phyloP scores from a whole-genome alignment of 2,113 vertebrate genomes.

The Engystomops pustulosus region DNA sequence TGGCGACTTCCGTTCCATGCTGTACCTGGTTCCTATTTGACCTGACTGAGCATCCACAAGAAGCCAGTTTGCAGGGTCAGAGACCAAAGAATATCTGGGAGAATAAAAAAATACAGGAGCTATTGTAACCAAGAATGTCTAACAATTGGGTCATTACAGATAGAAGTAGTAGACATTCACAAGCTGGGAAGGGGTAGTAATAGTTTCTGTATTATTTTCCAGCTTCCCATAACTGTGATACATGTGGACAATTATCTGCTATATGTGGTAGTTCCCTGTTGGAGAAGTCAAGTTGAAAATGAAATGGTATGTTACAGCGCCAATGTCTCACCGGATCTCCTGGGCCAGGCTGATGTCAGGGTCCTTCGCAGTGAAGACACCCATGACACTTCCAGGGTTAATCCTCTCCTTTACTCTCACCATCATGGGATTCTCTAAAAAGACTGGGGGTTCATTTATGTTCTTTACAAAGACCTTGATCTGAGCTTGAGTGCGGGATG shows the following conservation, averaged over 20 bases:
- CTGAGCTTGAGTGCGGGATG: slow-evolving; percentile 72
- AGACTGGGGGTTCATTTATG: slow-evolving; percentile 85
- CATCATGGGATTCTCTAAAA: slow-evolving; percentile 80
- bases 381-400: slow-evolving; percentile 77
- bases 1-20: slow-evolving; percentile 79
- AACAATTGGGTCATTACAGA: no score
- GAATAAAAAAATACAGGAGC: background rate
- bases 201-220: no score
- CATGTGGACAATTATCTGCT: no score
- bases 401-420: slow-evolving; percentile 82
- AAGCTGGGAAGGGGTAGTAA: no score
- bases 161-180: no score
- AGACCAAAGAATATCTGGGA: slow-evolving; percentile 82
- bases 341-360: slow-evolving; percentile 77
- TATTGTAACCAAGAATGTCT: no score
- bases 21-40: slow-evolving; percentile 74
- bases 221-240: no score
- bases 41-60: slow-evolving; percentile 77
- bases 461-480: slow-evolving; percentile 81
- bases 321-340: slow-evolving; percentile 74
- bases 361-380: slow-evolving; percentile 80
- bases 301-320: background rate
- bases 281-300: no score
- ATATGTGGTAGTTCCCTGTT: no score
- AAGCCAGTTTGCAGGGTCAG: slow-evolving; percentile 87